Conservation (phyloP, 2,888 invertebrate genomes). For the Diaprepes abbreviatus region DNA sequence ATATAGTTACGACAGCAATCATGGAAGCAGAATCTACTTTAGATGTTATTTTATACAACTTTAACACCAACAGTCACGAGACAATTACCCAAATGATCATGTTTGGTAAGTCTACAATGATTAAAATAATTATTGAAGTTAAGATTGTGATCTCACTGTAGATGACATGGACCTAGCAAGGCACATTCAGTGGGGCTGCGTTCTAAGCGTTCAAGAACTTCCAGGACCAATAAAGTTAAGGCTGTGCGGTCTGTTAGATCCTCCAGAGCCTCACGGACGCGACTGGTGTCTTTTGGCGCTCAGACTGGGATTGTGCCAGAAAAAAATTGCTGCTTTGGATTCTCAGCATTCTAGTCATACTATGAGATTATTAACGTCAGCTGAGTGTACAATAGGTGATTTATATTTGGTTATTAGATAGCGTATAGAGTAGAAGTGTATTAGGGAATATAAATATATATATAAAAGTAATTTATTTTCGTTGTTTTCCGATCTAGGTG, state of each 20-base stretch:
- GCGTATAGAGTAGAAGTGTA: too few species aligned
- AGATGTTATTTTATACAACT: slow-evolving; percentile 67
- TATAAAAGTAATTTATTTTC: too few species aligned
- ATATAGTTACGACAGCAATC: slow-evolving; percentile 64
- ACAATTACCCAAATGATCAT: slow-evolving; percentile 72
- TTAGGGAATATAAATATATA: too few species aligned
- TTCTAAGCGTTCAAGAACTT: slow-evolving; percentile 73
- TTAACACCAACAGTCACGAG: slow-evolving; percentile 70
- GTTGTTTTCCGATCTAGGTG: slow-evolving; percentile 64
- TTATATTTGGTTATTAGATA: not conserved
- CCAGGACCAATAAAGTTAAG: slow-evolving; percentile 73
- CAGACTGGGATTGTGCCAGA: slow-evolving; percentile 71
- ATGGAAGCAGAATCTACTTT: slow-evolving; percentile 66
- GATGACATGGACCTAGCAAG: slow-evolving; percentile 62
- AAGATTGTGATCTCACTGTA: slow-evolving; percentile 45
- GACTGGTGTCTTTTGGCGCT: slow-evolving; percentile 85
- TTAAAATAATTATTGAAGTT: not conserved
- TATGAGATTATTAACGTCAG: slow-evolving; percentile 63
- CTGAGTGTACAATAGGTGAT: slow-evolving; percentile 67
- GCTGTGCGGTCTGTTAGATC: slow-evolving; percentile 78
- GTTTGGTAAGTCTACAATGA: slow-evolving; percentile 66
- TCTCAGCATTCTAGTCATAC: slow-evolving; percentile 66
- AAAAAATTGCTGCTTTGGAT: slow-evolving; percentile 65
- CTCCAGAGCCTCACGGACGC: slow-evolving; percentile 79
- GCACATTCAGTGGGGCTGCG: slow-evolving; percentile 70